phyloP scores from a whole-genome alignment of 2,797 vertebrate genomes.

The Chloroceryle amazona region DNA sequence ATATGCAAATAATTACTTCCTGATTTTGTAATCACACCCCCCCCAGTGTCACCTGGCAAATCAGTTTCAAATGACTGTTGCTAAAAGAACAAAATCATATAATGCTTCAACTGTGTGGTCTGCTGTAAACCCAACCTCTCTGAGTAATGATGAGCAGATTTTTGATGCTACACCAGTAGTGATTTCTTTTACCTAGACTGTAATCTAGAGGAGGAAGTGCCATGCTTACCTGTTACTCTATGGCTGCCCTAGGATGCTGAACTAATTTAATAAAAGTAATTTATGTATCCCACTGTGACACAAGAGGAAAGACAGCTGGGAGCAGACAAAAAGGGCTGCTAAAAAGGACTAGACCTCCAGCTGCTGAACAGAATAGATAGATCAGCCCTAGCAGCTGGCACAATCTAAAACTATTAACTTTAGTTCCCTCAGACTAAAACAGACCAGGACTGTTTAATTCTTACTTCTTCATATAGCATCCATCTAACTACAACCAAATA shows the following conservation, averaged over 20 bases:
- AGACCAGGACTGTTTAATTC: not conserved
- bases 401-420: not conserved
- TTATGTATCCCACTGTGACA: not conserved
- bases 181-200: not conserved
- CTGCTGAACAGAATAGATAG: not conserved
- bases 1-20: not conserved
- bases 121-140: not conserved
- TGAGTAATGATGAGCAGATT: not conserved
- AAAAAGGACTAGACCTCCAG: not conserved
- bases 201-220: not conserved
- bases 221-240: not conserved
- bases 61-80: not conserved
- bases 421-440: not conserved
- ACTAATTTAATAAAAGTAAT: not conserved
- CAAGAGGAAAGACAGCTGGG: conserved; percentile 2
- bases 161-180: not conserved
- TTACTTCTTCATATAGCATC: not conserved
- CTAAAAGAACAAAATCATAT: not conserved
- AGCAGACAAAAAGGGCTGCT: not conserved
- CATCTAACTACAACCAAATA: not conserved
- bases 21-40: not conserved
- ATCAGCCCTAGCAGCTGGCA: not conserved
- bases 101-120: not conserved
- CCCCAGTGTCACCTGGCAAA: not conserved
- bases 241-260: not conserved